Evolutionary conservation across 2,888 invertebrate species (phyloP).

Genomic region (Bugulina stolonifera): DNA sequence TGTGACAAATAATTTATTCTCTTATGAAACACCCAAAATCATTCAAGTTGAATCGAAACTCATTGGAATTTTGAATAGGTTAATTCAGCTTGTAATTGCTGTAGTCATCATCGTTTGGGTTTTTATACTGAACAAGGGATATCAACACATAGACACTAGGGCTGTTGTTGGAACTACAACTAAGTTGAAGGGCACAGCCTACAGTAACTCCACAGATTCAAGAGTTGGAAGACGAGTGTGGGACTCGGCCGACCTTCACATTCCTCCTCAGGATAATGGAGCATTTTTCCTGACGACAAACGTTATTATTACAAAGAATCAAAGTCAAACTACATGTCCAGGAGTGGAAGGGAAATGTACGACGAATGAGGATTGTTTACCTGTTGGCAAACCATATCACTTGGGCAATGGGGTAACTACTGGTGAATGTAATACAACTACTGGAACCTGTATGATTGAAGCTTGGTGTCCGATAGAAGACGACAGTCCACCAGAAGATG

Average conservation of each 20-base stretch:
- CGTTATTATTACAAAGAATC: constrained; percentile 28
- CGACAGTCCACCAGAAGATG: neutral
- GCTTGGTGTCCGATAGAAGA: constrained; percentile 25
- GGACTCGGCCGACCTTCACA: constrained; percentile 28
- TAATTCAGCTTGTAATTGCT: constrained; percentile 53
- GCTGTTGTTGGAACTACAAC: constrained; percentile 33
- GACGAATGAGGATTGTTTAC: constrained; percentile 25
- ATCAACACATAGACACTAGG: constrained; percentile 52
- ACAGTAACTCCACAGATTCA: constrained; percentile 27
- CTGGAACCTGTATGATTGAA: neutral
- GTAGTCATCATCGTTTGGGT: constrained; percentile 51
- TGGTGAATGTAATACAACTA: constrained; percentile 2
- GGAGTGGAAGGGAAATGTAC: neutral
- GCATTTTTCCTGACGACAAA: constrained; percentile 30
- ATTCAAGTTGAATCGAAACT: constrained; percentile 55
- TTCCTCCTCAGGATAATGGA: constrained; percentile 28
- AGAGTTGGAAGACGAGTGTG: constrained; percentile 25
- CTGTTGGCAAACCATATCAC: constrained; percentile 3
- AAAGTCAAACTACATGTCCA: constrained; percentile 27
- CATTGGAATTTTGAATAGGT: constrained; percentile 54
- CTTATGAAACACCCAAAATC: constrained; percentile 56
- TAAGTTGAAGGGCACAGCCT: constrained; percentile 25
- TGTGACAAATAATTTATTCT: constrained; percentile 33
- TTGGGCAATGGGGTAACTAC: neutral
- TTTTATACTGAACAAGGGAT: constrained; percentile 56